Conservation (phyloP, 2,113 vertebrate genomes). For the Castor canadensis region DNA sequence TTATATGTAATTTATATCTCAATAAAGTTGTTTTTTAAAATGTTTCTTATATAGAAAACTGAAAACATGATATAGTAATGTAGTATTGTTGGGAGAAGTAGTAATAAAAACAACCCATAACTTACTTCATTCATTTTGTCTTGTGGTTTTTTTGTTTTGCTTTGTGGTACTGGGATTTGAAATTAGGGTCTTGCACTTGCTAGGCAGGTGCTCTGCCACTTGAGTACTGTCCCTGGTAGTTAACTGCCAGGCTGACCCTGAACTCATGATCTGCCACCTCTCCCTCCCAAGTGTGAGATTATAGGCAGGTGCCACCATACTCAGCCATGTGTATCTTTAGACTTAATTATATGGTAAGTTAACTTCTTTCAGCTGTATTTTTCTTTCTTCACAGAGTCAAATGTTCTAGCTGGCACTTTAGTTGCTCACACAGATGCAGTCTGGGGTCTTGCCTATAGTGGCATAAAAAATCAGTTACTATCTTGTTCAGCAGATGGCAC, state of each 20-base stretch:
- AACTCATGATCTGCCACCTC: too few relatives aligned
- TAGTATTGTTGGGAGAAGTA: background rate
- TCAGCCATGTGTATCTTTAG: background rate
- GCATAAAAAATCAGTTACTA: conserved; percentile 96
- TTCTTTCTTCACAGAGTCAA: conserved; percentile 88
- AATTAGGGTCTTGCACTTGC: too few relatives aligned
- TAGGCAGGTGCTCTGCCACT: too few relatives aligned
- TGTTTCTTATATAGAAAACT: conserved; percentile 30
- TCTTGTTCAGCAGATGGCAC: conserved; percentile 98
- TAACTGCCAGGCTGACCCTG: too few relatives aligned
- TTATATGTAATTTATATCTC: conserved; percentile 27
- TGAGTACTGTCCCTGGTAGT: too few relatives aligned
- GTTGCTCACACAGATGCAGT: conserved; percentile 94
- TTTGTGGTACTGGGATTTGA: too few relatives aligned
- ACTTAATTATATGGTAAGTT: conserved; percentile 24
- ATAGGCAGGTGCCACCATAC: too few relatives aligned
- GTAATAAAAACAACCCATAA: background rate
- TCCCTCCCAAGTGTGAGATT: too few relatives aligned
- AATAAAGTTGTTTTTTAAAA: background rate
- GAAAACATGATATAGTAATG: background rate
- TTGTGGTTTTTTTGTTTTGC: background rate
- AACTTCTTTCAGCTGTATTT: conserved; percentile 4
- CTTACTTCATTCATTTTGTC: too few relatives aligned
- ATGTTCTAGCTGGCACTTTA: conserved; percentile 95
- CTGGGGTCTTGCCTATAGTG: conserved; percentile 96